Conservation (phyloP, 2,888 invertebrate genomes). For the Villa cingulata region DNA sequence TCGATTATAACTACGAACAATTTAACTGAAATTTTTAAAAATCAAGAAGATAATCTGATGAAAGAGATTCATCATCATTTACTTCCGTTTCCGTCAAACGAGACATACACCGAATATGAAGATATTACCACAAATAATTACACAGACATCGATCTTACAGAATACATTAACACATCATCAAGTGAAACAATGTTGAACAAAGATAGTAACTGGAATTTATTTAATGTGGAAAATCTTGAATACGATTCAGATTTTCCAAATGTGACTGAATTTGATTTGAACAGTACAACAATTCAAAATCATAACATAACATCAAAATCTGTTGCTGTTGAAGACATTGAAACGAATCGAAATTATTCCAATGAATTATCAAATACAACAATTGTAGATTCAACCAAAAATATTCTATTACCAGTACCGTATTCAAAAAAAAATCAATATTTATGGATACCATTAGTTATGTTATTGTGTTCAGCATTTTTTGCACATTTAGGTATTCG, state of each 20-base stretch:
- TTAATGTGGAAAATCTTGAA: too few relatives aligned
- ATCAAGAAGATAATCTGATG: constrained; percentile 20
- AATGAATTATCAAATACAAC: too few relatives aligned
- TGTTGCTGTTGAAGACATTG: neutral
- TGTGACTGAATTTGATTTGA: neutral
- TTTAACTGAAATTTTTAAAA: constrained; percentile 29
- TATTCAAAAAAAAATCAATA: constrained; percentile 38
- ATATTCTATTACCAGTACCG: constrained; percentile 27
- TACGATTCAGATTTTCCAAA: too few relatives aligned
- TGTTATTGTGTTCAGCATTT: constrained; percentile 53
- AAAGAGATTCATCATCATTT: neutral
- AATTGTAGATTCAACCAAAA: constrained; percentile 11
- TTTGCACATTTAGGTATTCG: constrained; percentile 55
- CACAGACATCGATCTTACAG: neutral
- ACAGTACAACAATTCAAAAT: neutral
- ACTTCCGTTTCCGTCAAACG: too few relatives aligned
- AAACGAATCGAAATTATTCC: constrained; percentile 2
- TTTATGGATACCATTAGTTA: constrained; percentile 54
- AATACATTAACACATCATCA: neutral
- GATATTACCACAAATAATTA: neutral
- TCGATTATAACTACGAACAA: constrained; percentile 28
- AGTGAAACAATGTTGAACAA: too few relatives aligned
- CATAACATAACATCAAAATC: neutral
- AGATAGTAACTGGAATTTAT: too few relatives aligned
- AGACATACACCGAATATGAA: too few relatives aligned